These are phyloP conservation scores for Ophthalmolycus amberensis DNA, from an alignment of 2,113 vertebrate species.

Conservation along the genomic window DNA sequence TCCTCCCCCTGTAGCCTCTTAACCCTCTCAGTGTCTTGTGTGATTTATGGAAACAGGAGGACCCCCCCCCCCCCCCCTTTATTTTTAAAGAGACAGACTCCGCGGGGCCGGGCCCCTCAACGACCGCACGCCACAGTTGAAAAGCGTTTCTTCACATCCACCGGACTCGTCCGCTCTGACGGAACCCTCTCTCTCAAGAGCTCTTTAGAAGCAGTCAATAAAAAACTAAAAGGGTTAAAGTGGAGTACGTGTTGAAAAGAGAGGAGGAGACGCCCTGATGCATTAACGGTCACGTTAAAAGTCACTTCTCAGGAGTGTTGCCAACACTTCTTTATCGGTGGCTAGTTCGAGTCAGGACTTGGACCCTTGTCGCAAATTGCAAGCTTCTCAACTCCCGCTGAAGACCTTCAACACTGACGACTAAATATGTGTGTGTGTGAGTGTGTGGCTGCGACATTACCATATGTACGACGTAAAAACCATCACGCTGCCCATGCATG, in stretches of 20 bases:
- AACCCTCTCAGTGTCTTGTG: conserved; percentile 48
- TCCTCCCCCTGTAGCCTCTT: conserved; percentile 32
- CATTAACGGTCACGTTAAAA: conserved; percentile 25
- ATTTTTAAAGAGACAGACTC: conserved; percentile 7
- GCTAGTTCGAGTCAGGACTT: too few relatives aligned
- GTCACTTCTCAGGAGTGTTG: conserved; percentile 5
- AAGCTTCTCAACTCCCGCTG: neutral
- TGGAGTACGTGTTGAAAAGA: conserved; percentile 15
- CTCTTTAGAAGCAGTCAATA: conserved; percentile 36
- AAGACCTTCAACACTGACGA: neutral
- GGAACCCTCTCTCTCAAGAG: conserved; percentile 15
- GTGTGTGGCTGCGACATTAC: too few relatives aligned
- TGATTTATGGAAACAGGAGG: conserved; percentile 72
- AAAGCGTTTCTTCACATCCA: conserved; percentile 10
- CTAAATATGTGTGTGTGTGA: neutral
- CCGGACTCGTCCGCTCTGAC: conserved; percentile 10
- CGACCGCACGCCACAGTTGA: neutral
- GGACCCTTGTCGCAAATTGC: too few relatives aligned
- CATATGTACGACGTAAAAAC: too few relatives aligned
- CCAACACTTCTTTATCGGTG: neutral
- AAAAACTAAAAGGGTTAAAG: conserved; percentile 43
- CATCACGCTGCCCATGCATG: too few relatives aligned
- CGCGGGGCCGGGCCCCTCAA: neutral
- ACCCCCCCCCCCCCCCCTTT: neutral
- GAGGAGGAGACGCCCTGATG: neutral